Conservation (phyloP, 2,797 vertebrate genomes). For the Chaenodraco wilsoni region DNA sequence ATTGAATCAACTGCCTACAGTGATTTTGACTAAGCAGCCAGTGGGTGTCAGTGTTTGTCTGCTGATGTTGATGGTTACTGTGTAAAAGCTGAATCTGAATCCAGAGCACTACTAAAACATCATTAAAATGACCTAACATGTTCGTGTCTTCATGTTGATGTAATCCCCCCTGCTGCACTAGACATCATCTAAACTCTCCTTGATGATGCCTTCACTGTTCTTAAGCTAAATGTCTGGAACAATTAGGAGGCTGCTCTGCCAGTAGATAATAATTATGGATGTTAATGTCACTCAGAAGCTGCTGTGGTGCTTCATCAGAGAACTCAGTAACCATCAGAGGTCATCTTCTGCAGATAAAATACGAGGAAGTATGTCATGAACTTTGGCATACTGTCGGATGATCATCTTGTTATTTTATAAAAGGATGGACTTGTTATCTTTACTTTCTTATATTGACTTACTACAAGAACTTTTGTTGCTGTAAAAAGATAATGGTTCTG, state of each 20-base stretch:
- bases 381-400: neutral
- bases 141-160: neutral
- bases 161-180: neutral
- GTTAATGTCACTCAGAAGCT: slow-evolving; percentile 24
- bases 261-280: slow-evolving; percentile 10
- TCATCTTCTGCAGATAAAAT: slow-evolving; percentile 9
- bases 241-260: slow-evolving; percentile 18
- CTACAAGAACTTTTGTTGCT: too few relatives aligned
- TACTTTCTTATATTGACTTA: too few relatives aligned
- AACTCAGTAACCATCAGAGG: neutral
- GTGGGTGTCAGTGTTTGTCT: slow-evolving; percentile 49
- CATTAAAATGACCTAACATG: neutral
- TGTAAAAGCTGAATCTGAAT: neutral
- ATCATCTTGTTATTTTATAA: neutral
- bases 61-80: neutral
- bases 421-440: neutral
- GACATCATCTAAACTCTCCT: neutral
- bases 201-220: slow-evolving; percentile 5
- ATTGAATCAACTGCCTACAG: neutral
- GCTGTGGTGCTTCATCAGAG: neutral
- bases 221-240: neutral
- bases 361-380: slow-evolving; percentile 14
- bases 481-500: too few relatives aligned
- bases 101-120: neutral
- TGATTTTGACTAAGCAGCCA: slow-evolving; percentile 13